These are phyloP conservation scores for Callocephalon fimbriatum DNA, from an alignment of 2,113 vertebrate species.

Conservation along the genomic window DNA sequence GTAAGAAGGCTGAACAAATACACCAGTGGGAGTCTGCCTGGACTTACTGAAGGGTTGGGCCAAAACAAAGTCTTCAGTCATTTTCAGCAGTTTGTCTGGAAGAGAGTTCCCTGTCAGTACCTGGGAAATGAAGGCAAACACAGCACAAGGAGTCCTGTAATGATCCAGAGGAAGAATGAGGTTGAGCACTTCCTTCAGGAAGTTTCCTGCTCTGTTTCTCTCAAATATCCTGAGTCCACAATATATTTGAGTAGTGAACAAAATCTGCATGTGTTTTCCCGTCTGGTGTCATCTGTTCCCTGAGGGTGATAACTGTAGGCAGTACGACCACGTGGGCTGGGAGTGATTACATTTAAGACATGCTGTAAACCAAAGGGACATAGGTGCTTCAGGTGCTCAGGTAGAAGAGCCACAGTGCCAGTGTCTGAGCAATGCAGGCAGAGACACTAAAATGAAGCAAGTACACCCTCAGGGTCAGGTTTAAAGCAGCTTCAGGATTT, in stretches of 20 bases:
- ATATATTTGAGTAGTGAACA: background rate
- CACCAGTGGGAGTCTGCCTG: background rate
- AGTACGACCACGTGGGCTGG: background rate
- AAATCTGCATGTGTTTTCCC: background rate
- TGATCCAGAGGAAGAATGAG: background rate
- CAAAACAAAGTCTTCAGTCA: background rate
- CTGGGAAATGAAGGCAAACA: background rate
- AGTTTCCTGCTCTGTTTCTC: background rate
- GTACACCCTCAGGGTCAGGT: rapidly evolving
- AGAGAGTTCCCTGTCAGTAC: background rate
- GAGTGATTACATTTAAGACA: background rate
- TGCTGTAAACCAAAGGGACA: background rate
- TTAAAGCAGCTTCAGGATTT: background rate
- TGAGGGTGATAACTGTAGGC: background rate
- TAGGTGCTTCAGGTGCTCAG: background rate
- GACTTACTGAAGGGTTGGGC: background rate
- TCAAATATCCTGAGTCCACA: background rate
- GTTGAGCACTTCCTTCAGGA: background rate
- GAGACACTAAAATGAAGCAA: background rate
- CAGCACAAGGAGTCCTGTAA: background rate
- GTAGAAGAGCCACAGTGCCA: rapidly evolving
- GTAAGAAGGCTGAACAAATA: background rate
- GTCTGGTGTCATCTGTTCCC: rapidly evolving
- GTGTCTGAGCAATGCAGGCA: background rate
- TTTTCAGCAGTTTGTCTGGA: background rate